Evolutionary conservation across 2,888 invertebrate genomes (phyloP).

Genomic region (Hemaris fuciformis): DNA sequence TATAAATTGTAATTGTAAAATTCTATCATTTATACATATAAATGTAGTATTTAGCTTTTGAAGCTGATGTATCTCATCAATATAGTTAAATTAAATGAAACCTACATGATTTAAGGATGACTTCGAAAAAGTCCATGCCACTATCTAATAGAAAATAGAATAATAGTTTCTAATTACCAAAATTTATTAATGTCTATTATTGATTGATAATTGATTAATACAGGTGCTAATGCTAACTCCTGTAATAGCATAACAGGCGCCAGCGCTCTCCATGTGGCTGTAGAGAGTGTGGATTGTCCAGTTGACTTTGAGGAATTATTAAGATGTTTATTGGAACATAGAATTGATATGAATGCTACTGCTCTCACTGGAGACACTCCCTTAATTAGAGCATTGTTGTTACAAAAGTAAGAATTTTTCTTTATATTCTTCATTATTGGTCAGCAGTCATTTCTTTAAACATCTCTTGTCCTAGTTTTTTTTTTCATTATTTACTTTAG

Average conservation of each 20-base stretch:
- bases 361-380: conserved; percentile 77
- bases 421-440: too few species aligned
- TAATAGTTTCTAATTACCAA: too few species aligned
- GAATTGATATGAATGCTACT: conserved; percentile 68
- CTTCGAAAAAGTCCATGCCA: too few species aligned
- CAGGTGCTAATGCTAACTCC: conserved; percentile 81
- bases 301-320: conserved; percentile 79
- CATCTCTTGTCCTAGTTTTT: background rate
- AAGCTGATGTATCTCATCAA: too few species aligned
- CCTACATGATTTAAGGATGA: too few species aligned
- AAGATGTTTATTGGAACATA: conserved; percentile 64
- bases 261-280: conserved; percentile 83
- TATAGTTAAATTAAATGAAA: too few species aligned
- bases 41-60: too few species aligned
- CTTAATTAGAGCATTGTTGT: conserved; percentile 73
- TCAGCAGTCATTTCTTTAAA: background rate
- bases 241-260: conserved; percentile 77
- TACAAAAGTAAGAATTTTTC: conserved; percentile 67
- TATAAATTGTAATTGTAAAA: background rate
- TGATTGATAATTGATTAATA: too few species aligned
- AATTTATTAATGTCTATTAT: too few species aligned
- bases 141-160: too few species aligned
- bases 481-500: background rate
- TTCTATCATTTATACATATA: too few species aligned
- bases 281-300: conserved; percentile 76